phyloP scores from a whole-genome alignment of 2,888 invertebrate species.

The Xestia c-nigrum region DNA sequence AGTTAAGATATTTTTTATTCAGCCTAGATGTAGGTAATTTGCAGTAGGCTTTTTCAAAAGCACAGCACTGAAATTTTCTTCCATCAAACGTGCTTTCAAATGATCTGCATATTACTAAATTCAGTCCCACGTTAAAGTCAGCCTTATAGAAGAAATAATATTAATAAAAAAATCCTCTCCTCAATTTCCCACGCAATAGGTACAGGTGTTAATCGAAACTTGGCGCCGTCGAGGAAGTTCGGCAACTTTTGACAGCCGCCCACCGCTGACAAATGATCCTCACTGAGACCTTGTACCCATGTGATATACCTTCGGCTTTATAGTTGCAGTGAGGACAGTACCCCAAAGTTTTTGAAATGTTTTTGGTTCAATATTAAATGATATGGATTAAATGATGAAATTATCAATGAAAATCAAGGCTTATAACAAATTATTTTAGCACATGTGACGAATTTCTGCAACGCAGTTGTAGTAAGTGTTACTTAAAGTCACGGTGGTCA shows the following conservation, averaged over 20 bases:
- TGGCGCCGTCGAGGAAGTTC: slow-evolving; percentile 61
- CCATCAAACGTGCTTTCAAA: not conserved
- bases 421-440: not conserved
- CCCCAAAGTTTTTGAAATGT: not conserved
- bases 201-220: slow-evolving; percentile 78
- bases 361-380: not conserved
- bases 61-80: not conserved
- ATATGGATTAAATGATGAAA: not conserved
- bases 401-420: not conserved
- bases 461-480: not conserved
- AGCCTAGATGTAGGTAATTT: not conserved
- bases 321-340: not conserved
- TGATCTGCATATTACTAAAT: not conserved
- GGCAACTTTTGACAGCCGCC: slow-evolving; percentile 63
- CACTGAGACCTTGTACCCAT: slow-evolving; percentile 4
- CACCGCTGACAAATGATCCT: slow-evolving; percentile 65
- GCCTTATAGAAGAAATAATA: not conserved
- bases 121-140: not conserved
- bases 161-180: not conserved
- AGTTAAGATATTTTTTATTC: not conserved
- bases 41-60: not conserved
- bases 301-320: not conserved
- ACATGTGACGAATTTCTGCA: not conserved
- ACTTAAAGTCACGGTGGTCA: not conserved
- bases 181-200: slow-evolving; percentile 36